Evolutionary conservation across 2,888 invertebrate genomes (phyloP).

Genomic region (Odontocerum albicorne): DNA sequence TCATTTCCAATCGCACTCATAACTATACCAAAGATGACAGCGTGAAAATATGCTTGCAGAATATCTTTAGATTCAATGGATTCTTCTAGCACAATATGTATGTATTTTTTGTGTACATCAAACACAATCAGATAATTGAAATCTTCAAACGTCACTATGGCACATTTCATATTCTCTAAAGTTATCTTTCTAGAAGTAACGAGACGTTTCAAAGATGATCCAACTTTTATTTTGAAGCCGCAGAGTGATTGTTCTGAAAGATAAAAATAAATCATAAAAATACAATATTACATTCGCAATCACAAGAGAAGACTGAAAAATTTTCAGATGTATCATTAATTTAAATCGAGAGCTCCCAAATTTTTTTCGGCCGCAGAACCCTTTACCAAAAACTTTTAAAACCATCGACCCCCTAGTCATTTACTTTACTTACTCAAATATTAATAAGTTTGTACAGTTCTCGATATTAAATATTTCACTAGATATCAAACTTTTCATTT

Average conservation of each 20-base stretch:
- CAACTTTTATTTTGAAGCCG: slow-evolving; percentile 64
- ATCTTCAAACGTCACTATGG: slow-evolving; percentile 51
- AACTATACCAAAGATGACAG: slow-evolving; percentile 58
- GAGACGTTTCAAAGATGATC: slow-evolving; percentile 54
- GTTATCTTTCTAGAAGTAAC: slow-evolving; percentile 39
- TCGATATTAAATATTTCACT: too few species aligned
- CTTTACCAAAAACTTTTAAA: too few species aligned
- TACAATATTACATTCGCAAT: too few species aligned
- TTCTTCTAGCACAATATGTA: slow-evolving; percentile 60
- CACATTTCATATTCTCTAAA: slow-evolving; percentile 44
- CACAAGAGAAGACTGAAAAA: too few species aligned
- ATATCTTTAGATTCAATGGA: slow-evolving; percentile 56
- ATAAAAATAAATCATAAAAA: slow-evolving; percentile 17
- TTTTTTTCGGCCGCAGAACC: too few species aligned
- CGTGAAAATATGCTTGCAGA: slow-evolving; percentile 71
- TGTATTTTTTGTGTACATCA: slow-evolving; percentile 47
- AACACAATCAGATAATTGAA: slow-evolving; percentile 60
- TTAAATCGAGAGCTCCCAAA: too few species aligned
- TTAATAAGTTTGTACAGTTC: too few species aligned
- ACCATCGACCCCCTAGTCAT: too few species aligned
- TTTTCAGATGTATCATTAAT: too few species aligned
- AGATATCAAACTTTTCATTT: too few species aligned
- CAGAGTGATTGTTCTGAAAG: slow-evolving; percentile 60
- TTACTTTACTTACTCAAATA: too few species aligned
- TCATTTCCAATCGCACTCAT: slow-evolving; percentile 33